Evolutionary conservation across 2,797 vertebrate genomes (phyloP), one percentile per base, ranked within the genome.

Genomic region (Acanthopagrus latus): DNA sequence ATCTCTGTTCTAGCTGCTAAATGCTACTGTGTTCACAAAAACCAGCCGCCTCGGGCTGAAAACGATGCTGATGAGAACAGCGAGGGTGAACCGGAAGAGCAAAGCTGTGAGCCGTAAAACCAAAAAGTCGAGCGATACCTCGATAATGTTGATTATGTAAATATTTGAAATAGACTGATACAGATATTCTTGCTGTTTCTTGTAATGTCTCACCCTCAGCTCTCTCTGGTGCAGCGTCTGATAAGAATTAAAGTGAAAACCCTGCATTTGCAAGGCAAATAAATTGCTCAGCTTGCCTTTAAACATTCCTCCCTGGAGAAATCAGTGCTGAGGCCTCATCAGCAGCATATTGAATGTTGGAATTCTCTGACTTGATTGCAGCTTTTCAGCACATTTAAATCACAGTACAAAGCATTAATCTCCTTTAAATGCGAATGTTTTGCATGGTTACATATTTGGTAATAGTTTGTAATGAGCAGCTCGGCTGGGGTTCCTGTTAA

Each of bases 201-300:
- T 16, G 20, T 50, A 25, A 20, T 38, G 4, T 29, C 9, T 38
- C 7, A 21, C 13, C 21, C 16, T 5, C 3, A 20, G 52, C 21
- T 59, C n/a, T 41, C 25, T 48, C 13, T 50, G 50, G 16, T 27
- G 18, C 33, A 38, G n/a, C 14, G 5, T 17, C 56, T 57, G 44
- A 63, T 71, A 57, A 17, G 38, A 64, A 51, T 67, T 46, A 25
- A 55, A 55, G 10, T 17, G 23, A 18, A 54, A 54, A 72, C 66
- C 2, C 5, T 51, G 4, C n/a, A 56, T 9, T 23, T 58, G 20
- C 21, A 71, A 7, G 25, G 3, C 3, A 7, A 54, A 23, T 41
- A 51, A 47, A 62, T 1, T 59, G 17, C 3, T 16, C 21, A 13
- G 25, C 14, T 27, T 38, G 57, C 27, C 6, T 47, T 17, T 41